Evolutionary conservation across 2,113 vertebrate genomes (phyloP).

Genomic region (Ammodytes dubius): DNA sequence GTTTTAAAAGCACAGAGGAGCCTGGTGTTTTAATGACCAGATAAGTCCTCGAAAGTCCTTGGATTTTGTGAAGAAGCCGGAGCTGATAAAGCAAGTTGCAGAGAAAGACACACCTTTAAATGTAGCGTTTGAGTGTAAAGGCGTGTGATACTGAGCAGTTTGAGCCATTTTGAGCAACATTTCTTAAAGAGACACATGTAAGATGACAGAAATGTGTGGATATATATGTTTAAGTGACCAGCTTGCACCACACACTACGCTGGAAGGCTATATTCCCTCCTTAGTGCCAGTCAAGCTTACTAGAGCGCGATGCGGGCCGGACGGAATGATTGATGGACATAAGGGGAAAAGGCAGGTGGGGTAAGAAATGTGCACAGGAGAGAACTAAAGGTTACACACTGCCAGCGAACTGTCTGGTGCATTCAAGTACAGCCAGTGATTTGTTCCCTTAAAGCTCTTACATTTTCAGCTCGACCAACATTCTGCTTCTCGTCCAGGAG

Average conservation of each 20-base stretch:
- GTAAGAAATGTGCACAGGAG: constrained; percentile 20
- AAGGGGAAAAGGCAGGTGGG: constrained; percentile 38
- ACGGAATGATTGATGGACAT: constrained; percentile 65
- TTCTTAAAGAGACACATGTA: constrained; percentile 3
- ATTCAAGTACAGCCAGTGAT: background rate
- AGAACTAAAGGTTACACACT: constrained; percentile 49
- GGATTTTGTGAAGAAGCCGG: constrained; percentile 13
- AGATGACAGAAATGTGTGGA: constrained; percentile 14
- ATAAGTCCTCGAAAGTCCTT: constrained; percentile 36
- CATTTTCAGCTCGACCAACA: constrained; percentile 18
- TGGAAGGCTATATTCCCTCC: constrained; percentile 40
- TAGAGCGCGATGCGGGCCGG: constrained; percentile 45
- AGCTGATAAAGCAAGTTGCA: constrained; percentile 3
- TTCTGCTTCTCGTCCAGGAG: constrained; percentile 7
- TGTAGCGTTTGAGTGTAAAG: background rate
- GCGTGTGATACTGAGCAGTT: background rate
- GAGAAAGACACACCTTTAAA: constrained; percentile 18
- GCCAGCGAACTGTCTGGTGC: constrained; percentile 56
- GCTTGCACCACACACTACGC: constrained; percentile 25
- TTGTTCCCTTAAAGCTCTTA: constrained; percentile 36
- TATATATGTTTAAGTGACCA: constrained; percentile 9
- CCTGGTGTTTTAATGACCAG: constrained; percentile 36
- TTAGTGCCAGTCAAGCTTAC: constrained; percentile 74
- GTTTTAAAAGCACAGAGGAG: constrained; percentile 35
- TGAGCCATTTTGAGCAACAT: constrained; percentile 38